Evolutionary conservation across 2,797 vertebrate species (phyloP), one percentile per base, ranked within the genome.

Genomic region (Muscicapa comitata): DNA sequence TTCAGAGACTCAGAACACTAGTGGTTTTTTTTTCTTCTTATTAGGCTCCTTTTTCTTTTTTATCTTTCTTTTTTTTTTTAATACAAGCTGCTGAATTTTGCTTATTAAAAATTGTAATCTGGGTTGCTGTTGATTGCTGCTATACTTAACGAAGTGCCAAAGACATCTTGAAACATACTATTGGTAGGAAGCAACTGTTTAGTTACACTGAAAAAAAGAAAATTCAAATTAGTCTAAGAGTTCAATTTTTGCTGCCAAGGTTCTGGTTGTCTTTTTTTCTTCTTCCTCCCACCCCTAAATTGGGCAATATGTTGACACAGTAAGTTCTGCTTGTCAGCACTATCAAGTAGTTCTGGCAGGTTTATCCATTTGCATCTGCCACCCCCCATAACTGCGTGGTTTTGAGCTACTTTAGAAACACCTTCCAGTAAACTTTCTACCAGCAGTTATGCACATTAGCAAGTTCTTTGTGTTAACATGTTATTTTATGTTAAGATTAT

Each of bases 261-360:
- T 88, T 79, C 50, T 77, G 40, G 16, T 65, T 85, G 51, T 57
- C 37, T 63, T 42, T 79, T 38, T 26, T 24, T 18, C 15, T 38
- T 66, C 35, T 53, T 53, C 11, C 47, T 16, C 26, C 23, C 23
- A 24, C 53, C 53, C 59, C 5, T 2, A 72, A 78, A 80, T 68
- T 90, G 76, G 74, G 88, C 83, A 94, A 94, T 84, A 59, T 93
- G 73, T 94, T 96, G 82, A 94, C 92, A 82, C 45, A 88, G 50
- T 73, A 78, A 86, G n/a, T 93, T 95, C 78, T 96, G 61, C 73
- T 91, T 86, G 74, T 95, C 91, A 94, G 95, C 92, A 54, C 33
- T 91, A 47, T 92, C 72, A 66, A 82, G 94, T 63, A 48, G 75
- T 95, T 90, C 85, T 93, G 93, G 82, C 89, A 91, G 82, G 82